Conservation (phyloP, 2,888 invertebrate species). For the Seladonia tumulorum region DNA sequence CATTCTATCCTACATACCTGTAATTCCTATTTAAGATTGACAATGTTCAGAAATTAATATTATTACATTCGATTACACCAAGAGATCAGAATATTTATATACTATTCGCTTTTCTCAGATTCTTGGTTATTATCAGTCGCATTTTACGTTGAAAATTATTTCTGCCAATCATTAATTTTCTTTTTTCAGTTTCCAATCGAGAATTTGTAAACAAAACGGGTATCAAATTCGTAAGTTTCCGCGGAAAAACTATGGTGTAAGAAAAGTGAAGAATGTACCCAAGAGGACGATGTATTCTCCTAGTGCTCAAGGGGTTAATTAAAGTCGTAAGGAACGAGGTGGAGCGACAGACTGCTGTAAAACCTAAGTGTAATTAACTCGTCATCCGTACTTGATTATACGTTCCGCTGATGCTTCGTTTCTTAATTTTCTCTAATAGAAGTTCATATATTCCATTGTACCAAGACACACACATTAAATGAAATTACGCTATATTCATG, state of each 20-base stretch:
- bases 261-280: slow-evolving; percentile 7
- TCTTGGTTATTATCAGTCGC: too few relatives aligned
- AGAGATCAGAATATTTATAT: too few relatives aligned
- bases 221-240: background rate
- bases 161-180: too few relatives aligned
- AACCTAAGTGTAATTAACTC: slow-evolving; percentile 10
- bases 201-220: background rate
- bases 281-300: background rate
- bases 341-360: background rate
- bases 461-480: background rate
- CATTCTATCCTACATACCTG: too few relatives aligned
- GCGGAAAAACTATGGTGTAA: background rate
- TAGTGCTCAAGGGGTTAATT: slow-evolving; percentile 6
- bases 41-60: too few relatives aligned
- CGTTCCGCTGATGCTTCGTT: too few relatives aligned
- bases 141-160: too few relatives aligned
- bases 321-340: background rate
- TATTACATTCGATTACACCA: too few relatives aligned
- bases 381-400: background rate
- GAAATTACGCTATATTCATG: background rate
- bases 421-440: background rate
- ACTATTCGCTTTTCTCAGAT: too few relatives aligned
- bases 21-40: too few relatives aligned
- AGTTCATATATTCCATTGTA: background rate
- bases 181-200: too few relatives aligned